A percentile compares a stretch with the other conserved stretches of the same genome.
Evolutionary conservation across 1,140 invertebrate genomes (phyloP).

Genomic region (Samia ricini): DNA sequence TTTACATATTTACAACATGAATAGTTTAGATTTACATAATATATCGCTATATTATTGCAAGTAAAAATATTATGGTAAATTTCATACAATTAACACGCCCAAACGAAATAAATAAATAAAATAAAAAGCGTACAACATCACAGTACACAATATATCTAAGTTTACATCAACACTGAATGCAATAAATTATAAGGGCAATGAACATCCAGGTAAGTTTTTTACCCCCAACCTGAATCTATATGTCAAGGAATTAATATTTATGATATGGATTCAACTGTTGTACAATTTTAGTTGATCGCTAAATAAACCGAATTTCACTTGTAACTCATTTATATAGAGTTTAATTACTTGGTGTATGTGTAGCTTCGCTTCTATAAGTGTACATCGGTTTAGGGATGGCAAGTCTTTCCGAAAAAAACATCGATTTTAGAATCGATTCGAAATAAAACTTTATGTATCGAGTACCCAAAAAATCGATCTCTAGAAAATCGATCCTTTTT

Average conservation of each 20-base stretch:
- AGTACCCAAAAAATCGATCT: too few species aligned
- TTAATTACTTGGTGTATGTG: background rate
- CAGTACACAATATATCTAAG: background rate
- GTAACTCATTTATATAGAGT: background rate
- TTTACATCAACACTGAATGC: background rate
- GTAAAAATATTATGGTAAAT: too few species aligned
- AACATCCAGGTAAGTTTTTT: background rate
- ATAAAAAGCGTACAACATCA: background rate
- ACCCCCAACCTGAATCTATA: background rate
- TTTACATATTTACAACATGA: too few species aligned
- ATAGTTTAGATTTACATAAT: too few species aligned
- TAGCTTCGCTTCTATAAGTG: background rate
- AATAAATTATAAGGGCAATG: slow-evolving; percentile 1
- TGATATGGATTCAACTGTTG: background rate
- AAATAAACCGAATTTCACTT: background rate
- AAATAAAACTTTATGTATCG: too few species aligned
- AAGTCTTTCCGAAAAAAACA: too few species aligned
- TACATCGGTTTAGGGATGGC: too few species aligned
- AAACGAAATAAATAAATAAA: background rate
- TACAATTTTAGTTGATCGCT: background rate
- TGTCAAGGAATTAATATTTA: background rate
- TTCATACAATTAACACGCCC: background rate
- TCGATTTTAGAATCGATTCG: too few species aligned
- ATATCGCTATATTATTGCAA: too few species aligned
- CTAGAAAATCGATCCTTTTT: too few species aligned